Evolutionary conservation across 2,113 vertebrate species (phyloP).

Genomic region (Hippopotamus amphibius): DNA sequence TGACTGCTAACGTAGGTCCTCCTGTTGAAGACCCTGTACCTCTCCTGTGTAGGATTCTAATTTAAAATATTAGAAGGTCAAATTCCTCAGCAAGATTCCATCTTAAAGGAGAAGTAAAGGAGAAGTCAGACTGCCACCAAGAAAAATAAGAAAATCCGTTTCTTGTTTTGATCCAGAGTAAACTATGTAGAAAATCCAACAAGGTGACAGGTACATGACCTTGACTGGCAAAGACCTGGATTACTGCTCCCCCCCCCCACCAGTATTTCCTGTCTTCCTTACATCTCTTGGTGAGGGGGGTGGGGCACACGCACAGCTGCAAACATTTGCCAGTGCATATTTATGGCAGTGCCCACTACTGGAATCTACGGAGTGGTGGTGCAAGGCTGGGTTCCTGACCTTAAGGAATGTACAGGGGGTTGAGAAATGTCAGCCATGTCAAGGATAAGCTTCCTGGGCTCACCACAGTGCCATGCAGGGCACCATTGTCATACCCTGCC

Average conservation of each 20-base stretch:
- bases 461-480: no score
- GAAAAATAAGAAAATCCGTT: not conserved
- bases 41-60: not conserved
- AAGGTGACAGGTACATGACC: not conserved
- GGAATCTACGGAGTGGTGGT: not conserved
- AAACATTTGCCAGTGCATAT: not conserved
- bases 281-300: not conserved
- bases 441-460: not conserved
- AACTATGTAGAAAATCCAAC: not conserved
- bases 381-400: not conserved
- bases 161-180: not conserved
- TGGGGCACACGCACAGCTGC: no score
- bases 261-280: not conserved
- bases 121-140: not conserved
- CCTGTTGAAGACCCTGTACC: not conserved
- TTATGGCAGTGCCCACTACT: not conserved
- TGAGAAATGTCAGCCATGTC: not conserved
- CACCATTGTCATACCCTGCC: not conserved
- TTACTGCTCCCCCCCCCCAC: not conserved
- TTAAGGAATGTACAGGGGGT: not conserved
- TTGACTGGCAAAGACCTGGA: not conserved
- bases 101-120: not conserved
- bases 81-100: not conserved
- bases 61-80: not conserved
- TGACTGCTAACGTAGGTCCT: not conserved